Base-by-base conservation (phyloP, 2,888 invertebrate genomes). In the Sphaeridia pumilis region DNA sequence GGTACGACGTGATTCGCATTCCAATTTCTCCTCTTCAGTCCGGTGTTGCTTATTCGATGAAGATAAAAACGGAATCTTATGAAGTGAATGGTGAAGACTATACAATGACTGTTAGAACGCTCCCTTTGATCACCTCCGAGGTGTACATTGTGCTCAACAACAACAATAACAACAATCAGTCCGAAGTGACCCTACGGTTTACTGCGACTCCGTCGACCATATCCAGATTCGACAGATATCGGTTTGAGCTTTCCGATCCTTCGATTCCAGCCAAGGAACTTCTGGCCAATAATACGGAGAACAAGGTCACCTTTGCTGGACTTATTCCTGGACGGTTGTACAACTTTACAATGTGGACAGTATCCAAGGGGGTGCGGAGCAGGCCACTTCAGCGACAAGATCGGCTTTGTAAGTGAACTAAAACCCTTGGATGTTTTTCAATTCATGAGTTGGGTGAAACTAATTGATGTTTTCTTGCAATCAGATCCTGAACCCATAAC, bases 341-440 rank as follows among this genome's bases (percentile, higher is more conserved):
- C 74, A 90, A 90, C 73, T 84, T 92, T 59, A 89, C 89, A 46
- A 85, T 89, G 65, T 92, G 90, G 90, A 92, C 90, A 12, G 84
- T 90, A 28, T 84, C 86, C 53, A 82, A 81, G 60, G 82, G 82
- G 67, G 85, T 90, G 36, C 79, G 82, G 58, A 87, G 87, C 71
- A 81, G 86, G 69, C 90, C 92, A 1, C 78, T 90, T 64, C 81
- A 85, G 69, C 77, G 88, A n/a, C 88, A 87, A 73, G 87, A 87
- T 69, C 76, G 90, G 55, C 76, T 90, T 54, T 83, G 83, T 83
- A 70, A 76, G 77, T n/a, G n/a, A n/a, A n/a, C n/a, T n/a, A n/a
- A n/a, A n/a, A n/a, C n/a, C n/a, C n/a, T n/a, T n/a, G n/a, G n/a
- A n/a, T n/a, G n/a, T n/a, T n/a, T n/a, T n/a, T n/a, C n/a, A n/a